phyloP scores from a whole-genome alignment of 2,888 invertebrate species.

The Marasmarcha lunaedactyla region DNA sequence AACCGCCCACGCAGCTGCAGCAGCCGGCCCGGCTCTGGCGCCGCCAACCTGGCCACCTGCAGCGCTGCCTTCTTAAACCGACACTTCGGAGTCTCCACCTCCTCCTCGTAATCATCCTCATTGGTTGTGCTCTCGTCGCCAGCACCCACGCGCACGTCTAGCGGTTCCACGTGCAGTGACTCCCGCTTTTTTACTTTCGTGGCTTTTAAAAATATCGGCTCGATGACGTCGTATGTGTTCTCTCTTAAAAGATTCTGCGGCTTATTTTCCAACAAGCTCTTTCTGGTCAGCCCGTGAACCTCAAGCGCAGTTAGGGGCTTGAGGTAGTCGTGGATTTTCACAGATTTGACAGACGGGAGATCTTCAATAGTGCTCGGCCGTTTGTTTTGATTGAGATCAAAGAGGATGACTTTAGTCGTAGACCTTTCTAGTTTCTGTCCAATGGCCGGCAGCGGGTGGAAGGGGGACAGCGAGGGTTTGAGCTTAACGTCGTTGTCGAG shows the following conservation, averaged over 20 bases:
- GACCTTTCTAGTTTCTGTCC: slow-evolving; percentile 42
- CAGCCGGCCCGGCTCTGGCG: slow-evolving; percentile 53
- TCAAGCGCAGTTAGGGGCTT: slow-evolving; percentile 50
- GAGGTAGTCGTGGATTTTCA: slow-evolving; percentile 45
- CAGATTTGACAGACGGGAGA: slow-evolving; percentile 23
- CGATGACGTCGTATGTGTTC: slow-evolving; percentile 58
- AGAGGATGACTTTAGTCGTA: slow-evolving; percentile 51
- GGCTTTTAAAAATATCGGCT: slow-evolving; percentile 43
- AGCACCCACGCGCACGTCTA: slow-evolving; percentile 10
- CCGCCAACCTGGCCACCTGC: slow-evolving; percentile 44
- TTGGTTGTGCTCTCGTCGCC: slow-evolving; percentile 10
- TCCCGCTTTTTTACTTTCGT: slow-evolving; percentile 29
- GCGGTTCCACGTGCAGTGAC: slow-evolving; percentile 14
- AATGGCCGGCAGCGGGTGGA: slow-evolving; percentile 60
- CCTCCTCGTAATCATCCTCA: slow-evolving; percentile 14
- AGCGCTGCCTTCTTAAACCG: slow-evolving; percentile 55
- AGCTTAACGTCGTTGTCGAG: slow-evolving; percentile 44
- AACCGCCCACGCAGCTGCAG: slow-evolving; percentile 48
- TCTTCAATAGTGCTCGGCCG: slow-evolving; percentile 21
- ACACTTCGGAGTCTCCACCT: slow-evolving; percentile 43
- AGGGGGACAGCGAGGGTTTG: slow-evolving; percentile 49
- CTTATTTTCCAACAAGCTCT: slow-evolving; percentile 31
- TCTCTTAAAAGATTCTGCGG: slow-evolving; percentile 49
- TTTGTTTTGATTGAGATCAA: slow-evolving; percentile 40
- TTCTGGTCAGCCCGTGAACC: slow-evolving; percentile 36